These are phyloP conservation scores for Pseudococcus jackbeardsleyi DNA, from an alignment of 2,888 invertebrate genomes.

Conservation along the genomic window DNA sequence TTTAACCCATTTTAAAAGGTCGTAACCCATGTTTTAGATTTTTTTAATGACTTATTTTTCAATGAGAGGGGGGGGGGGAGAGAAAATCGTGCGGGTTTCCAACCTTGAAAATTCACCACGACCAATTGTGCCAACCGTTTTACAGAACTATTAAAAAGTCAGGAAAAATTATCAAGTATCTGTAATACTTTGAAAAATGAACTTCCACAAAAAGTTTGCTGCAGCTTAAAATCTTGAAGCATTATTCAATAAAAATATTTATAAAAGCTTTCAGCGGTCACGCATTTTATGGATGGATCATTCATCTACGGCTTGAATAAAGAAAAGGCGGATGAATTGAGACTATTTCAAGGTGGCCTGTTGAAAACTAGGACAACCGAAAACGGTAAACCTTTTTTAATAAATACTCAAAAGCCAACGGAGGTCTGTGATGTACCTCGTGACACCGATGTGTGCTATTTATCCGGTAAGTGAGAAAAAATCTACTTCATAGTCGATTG, in stretches of 20 bases:
- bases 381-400: constrained; percentile 79
- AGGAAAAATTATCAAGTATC: too few species aligned
- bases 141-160: too few species aligned
- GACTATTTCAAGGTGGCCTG: constrained; percentile 66
- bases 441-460: constrained; percentile 80
- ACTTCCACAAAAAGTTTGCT: too few species aligned
- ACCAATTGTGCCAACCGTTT: too few species aligned
- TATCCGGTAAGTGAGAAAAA: constrained; percentile 74
- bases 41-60: too few species aligned
- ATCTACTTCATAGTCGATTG: background rate
- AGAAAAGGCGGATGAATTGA: constrained; percentile 72
- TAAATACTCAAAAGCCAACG: constrained; percentile 76
- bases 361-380: constrained; percentile 72
- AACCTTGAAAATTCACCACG: too few species aligned
- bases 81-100: too few species aligned
- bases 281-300: constrained; percentile 83
- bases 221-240: too few species aligned
- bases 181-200: too few species aligned
- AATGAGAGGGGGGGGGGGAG: too few species aligned
- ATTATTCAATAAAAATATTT: background rate
- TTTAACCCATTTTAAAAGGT: too few species aligned
- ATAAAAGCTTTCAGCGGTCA: constrained; percentile 71
- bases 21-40: too few species aligned
- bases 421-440: constrained; percentile 76
- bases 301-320: constrained; percentile 82